phyloP scores from a whole-genome alignment of 2,113 vertebrate genomes.

The Lates calcarifer region DNA sequence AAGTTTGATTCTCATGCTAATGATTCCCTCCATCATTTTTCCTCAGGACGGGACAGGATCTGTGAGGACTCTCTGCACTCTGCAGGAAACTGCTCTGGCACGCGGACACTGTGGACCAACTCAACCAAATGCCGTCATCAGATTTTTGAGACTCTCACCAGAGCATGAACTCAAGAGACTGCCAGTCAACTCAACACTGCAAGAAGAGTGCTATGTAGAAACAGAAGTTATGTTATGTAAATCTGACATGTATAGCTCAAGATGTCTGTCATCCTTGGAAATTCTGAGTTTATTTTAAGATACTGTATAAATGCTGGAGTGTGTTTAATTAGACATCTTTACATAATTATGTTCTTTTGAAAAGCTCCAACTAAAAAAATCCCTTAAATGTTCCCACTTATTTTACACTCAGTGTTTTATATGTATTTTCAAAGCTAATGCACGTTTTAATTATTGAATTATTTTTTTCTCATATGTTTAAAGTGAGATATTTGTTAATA shows the following conservation, averaged over 20 bases:
- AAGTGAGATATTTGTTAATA: not conserved
- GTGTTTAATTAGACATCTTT: not conserved
- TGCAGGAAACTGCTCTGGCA: slow-evolving; percentile 15
- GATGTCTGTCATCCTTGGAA: not conserved
- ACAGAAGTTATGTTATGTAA: not conserved
- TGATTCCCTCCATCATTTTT: slow-evolving; percentile 45
- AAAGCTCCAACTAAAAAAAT: slow-evolving; percentile 19
- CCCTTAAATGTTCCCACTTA: not conserved
- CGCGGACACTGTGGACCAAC: not conserved
- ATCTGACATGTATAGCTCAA: not conserved
- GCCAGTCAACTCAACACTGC: not conserved
- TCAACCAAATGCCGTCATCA: slow-evolving; percentile 11
- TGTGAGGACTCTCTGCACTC: slow-evolving; percentile 17
- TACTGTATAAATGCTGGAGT: not conserved
- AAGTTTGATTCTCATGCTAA: slow-evolving; percentile 64
- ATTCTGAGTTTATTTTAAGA: not conserved
- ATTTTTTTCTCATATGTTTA: not conserved
- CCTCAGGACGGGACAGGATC: slow-evolving; percentile 50
- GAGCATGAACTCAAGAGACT: not conserved
- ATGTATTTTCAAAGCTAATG: not conserved
- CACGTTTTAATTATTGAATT: not conserved
- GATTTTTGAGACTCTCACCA: not conserved
- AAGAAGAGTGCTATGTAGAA: not conserved
- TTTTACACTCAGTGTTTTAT: not conserved
- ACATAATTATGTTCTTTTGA: not conserved